Evolutionary conservation across 2,888 invertebrate species (phyloP).

Genomic region (Slavum lentiscoides): DNA sequence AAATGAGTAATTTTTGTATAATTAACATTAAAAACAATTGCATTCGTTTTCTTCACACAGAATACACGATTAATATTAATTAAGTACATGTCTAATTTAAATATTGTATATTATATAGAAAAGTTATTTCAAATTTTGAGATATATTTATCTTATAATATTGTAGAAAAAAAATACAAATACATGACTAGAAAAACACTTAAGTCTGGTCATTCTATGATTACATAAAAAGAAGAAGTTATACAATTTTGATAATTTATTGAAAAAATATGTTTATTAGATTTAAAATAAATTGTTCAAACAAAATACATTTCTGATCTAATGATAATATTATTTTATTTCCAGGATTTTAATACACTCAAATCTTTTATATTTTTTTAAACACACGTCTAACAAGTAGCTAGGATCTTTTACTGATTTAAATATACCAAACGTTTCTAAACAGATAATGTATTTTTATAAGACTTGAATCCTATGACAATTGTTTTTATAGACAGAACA

Average conservation of each 20-base stretch:
- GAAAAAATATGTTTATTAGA: no score
- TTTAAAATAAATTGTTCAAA: no score
- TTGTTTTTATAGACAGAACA: not conserved
- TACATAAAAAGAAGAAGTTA: not conserved
- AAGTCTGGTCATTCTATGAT: constrained; percentile 13
- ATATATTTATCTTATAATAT: constrained; percentile 11
- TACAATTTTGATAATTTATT: no score
- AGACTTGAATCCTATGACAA: not conserved
- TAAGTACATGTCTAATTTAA: not conserved
- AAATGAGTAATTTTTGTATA: constrained; percentile 5
- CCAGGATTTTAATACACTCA: no score
- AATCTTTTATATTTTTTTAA: no score
- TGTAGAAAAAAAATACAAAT: constrained; percentile 4
- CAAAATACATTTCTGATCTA: not conserved
- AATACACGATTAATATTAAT: not conserved
- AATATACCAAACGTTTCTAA: no score
- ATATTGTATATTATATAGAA: not conserved
- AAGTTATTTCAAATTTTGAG: constrained; percentile 2
- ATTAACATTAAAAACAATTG: constrained; percentile 12
- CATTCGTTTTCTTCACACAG: constrained; percentile 14
- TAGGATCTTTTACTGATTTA: no score
- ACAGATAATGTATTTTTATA: no score
- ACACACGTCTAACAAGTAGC: no score
- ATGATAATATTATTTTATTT: no score
- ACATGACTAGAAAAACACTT: constrained; percentile 25